Conservation (phyloP, 2,888 invertebrate genomes). For the Lottia scabra region DNA sequence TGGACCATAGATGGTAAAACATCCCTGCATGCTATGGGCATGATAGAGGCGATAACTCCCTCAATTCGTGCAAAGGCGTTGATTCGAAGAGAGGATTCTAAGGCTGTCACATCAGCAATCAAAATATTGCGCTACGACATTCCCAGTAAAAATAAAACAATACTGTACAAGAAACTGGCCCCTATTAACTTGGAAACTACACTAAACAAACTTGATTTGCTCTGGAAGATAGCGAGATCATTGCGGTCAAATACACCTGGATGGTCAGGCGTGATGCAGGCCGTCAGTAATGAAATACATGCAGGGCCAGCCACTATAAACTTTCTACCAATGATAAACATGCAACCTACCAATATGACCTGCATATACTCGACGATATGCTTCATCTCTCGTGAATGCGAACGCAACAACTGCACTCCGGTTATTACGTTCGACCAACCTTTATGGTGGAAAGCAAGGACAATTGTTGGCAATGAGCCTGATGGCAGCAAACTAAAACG, state of each 20-base stretch:
- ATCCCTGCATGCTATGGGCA: background rate
- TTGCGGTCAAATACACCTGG: slow-evolving; percentile 20
- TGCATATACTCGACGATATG: background rate
- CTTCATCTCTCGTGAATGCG: background rate
- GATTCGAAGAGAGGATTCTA: background rate
- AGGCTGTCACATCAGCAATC: background rate
- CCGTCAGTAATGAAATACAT: slow-evolving; percentile 22
- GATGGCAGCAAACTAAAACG: background rate
- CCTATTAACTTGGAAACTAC: background rate
- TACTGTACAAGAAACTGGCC: background rate
- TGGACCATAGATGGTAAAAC: background rate
- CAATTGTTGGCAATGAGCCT: background rate
- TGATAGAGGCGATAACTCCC: background rate
- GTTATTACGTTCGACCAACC: background rate
- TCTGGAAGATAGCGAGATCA: slow-evolving; percentile 12
- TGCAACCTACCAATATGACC: background rate
- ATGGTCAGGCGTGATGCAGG: slow-evolving; percentile 44
- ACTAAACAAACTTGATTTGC: background rate
- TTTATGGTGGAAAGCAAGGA: background rate
- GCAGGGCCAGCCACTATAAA: slow-evolving; percentile 31
- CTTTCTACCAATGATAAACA: background rate
- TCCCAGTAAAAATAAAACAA: background rate
- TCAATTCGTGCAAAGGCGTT: background rate
- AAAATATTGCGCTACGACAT: background rate
- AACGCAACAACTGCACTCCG: background rate